Conservation (phyloP, 2,113 vertebrate species). For the Todiramphus chloris region DNA sequence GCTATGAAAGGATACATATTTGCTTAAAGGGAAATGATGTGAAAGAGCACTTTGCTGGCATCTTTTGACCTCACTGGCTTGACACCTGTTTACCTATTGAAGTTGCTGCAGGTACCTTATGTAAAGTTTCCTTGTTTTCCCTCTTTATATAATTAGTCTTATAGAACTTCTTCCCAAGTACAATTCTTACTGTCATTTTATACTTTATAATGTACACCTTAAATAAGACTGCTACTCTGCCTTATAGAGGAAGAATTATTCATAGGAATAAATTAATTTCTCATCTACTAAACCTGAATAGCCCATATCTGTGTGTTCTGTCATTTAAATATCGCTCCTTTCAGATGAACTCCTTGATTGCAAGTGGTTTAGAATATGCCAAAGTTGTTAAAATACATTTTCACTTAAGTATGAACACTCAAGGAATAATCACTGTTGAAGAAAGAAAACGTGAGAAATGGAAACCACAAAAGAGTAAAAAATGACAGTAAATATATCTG, state of each 20-base stretch:
- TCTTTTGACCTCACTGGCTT: neutral
- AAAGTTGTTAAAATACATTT: neutral
- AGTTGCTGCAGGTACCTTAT: neutral
- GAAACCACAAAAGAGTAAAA: neutral
- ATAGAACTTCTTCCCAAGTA: neutral
- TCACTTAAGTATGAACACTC: neutral
- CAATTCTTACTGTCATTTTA: neutral
- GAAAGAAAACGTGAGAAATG: neutral
- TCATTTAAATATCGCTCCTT: neutral
- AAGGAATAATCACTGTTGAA: neutral
- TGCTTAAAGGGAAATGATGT: neutral
- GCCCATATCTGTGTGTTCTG: neutral
- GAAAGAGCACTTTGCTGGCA: neutral
- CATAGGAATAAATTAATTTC: neutral
- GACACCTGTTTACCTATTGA: neutral
- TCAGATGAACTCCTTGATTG: neutral
- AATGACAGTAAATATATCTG: neutral
- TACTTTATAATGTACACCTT: neutral
- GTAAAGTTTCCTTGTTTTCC: neutral
- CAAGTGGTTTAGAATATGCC: neutral
- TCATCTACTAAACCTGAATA: neutral
- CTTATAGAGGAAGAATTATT: neutral
- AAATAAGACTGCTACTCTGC: neutral
- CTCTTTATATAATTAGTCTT: rapidly evolving
- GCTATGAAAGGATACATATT: neutral